phyloP scores from a whole-genome alignment of 37 sponge, comb jelly and placozoan genomes.

The Lycopodina hypogea region DNA sequence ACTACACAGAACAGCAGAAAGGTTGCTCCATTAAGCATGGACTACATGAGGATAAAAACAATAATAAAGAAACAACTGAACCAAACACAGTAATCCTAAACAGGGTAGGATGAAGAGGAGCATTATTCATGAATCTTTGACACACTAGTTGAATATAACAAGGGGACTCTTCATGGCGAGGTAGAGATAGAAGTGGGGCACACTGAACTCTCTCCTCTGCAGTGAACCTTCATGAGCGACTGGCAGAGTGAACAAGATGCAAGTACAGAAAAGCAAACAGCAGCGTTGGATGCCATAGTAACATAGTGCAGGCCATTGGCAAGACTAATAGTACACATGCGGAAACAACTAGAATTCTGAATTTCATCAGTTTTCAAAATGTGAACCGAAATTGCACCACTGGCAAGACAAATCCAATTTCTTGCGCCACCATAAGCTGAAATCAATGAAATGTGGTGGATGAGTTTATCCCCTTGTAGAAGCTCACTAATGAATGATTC shows the following conservation, averaged over 20 bases:
- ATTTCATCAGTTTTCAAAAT: not conserved
- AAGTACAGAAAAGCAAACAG: slow-evolving; percentile 31
- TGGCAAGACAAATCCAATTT: slow-evolving; percentile 9
- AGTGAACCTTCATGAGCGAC: slow-evolving; percentile 29
- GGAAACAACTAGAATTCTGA: not conserved
- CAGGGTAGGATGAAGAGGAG: too few relatives aligned
- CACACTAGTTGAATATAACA: too few relatives aligned
- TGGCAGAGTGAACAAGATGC: slow-evolving; percentile 54
- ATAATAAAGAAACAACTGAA: too few relatives aligned
- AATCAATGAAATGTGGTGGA: slow-evolving; percentile 33
- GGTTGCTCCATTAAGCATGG: too few relatives aligned
- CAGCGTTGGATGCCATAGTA: slow-evolving; percentile 3
- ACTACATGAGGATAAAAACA: too few relatives aligned
- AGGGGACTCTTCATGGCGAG: slow-evolving; percentile 6
- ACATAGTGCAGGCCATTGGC: slow-evolving; percentile 32
- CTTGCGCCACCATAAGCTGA: not conserved
- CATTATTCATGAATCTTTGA: too few relatives aligned
- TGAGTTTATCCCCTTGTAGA: not conserved
- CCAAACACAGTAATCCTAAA: too few relatives aligned
- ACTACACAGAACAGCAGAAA: too few relatives aligned
- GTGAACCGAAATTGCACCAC: not conserved
- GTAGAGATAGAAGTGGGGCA: slow-evolving; percentile 22
- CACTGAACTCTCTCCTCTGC: slow-evolving; percentile 3
- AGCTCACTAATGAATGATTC: not conserved
- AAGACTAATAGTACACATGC: slow-evolving; percentile 3